Base-by-base conservation (phyloP, 2,113 vertebrate genomes). In the Stigmatopora nigra region DNA sequence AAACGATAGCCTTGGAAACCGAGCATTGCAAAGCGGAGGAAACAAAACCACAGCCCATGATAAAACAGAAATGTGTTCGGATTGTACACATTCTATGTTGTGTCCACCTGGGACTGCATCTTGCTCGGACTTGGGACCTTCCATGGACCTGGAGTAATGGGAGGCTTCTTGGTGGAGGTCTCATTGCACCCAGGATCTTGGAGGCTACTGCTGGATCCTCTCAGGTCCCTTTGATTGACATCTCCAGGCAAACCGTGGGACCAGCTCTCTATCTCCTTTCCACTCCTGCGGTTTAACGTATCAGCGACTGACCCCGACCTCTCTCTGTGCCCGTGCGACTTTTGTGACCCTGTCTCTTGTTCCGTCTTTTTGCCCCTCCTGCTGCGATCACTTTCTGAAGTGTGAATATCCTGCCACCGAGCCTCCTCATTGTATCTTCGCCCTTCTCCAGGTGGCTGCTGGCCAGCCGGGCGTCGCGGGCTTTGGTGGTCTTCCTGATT, bases 91-190 rank as follows among this genome's bases (percentile, higher is more conserved):
- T 46, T 61, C 59, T 61, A 61, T 45, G 19, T 22, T 14, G 41
- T 47, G 38, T 81, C 86, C 61, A 58, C 86, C 71, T 82, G 91
- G 72, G 89, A 86, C 68, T 88, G 85, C 62, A 90, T 88, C 89
- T 89, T 94, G 12, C 82, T 82, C 0, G 91, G 81, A 20, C 89
- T 88, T 4, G 96, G 96, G 44, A 98, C 93, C 81, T 93, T 96
- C 96, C 96, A 99, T 0, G 95, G 96, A 3, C 96, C 96, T 0
- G 95, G 96, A 46, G 92, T 93, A 72, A 99, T 92, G 0, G 87
- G 86, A 2, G 89, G 41, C 82, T 92, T 97, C 89, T 90, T 95
- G 5, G 82, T 72, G 49, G 82, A 74, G 61, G 77, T 84, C 0
- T 84, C 81, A 35, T 84, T 92, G 85, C 74, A 82, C 65, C 68